Base-by-base conservation (phyloP, 53 echinoderm and acorn worm species). In the Holothuria scabra region DNA sequence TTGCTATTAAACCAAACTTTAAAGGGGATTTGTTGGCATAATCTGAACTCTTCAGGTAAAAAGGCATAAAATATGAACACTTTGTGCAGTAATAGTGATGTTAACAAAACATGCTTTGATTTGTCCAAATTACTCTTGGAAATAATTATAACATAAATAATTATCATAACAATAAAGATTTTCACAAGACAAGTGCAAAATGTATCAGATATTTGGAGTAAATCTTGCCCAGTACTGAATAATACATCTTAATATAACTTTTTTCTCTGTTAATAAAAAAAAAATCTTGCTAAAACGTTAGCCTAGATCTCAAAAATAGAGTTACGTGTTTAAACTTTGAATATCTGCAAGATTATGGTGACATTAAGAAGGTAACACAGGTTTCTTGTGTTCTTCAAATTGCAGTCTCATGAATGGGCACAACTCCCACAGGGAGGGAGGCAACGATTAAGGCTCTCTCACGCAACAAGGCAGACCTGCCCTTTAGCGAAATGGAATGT, bases 11-110 rank as follows among this genome's bases (percentile, higher is more conserved):
- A 81, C 82, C 82, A 81, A 81, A 81, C 82, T 81, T 61, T 81
- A 81, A 81, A 38, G 82, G 62, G 82, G 64, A 56, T 78, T 81
- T 81, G 82, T 81, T 81, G 82, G 82, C 82, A 81, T 81, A 63
- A 63, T 81, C 82, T 41, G 62, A 81, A 81, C 44, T 37, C 46
- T 38, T 81, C 82, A 63, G 57, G 82, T 81, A 46, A 81, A 80
- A 81, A 81, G 82, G 82, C 82, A 81, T 81, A 81, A 81, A 49
- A 81, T 81, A 81, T 81, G 82, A 81, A 81, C 82, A 81, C 82
- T 81, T 81, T 81, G 82, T 81, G 82, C 82, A 81, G 25, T 81
- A 81, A 64, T 81, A 81, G 62, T 81, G 63, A 81, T 81, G 82
- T 63, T 41, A 81, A 62, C 62, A 61, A 10, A 81, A 81, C 82